Percentiles rank a stretch among this genome's conserved stretches.
Evolutionary conservation across 2,113 vertebrate genomes (phyloP).

Genomic region (Zosterops japonicus): DNA sequence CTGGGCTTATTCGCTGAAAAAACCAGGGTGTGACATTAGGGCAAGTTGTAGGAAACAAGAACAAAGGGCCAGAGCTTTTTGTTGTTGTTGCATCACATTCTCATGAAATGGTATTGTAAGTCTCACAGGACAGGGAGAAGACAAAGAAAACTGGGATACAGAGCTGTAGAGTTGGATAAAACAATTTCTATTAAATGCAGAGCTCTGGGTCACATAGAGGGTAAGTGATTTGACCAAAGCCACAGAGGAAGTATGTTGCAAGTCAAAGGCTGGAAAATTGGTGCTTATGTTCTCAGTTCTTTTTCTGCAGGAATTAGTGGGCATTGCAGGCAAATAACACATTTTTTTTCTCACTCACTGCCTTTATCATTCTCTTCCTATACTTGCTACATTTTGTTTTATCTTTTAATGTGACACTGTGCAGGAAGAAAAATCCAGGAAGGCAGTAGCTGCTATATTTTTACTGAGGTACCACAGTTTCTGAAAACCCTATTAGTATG

Average conservation of each 20-base stretch:
- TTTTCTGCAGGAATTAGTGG: neutral
- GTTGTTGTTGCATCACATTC: neutral
- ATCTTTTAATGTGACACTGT: neutral
- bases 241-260: neutral
- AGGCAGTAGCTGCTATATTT: neutral
- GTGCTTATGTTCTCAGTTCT: neutral
- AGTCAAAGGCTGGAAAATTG: neutral
- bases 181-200: neutral
- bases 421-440: neutral
- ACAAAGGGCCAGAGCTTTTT: neutral
- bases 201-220: neutral
- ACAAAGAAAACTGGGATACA: neutral
- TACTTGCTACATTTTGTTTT: neutral
- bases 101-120: neutral
- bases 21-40: neutral
- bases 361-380: neutral
- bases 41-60: neutral
- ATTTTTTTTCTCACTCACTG: neutral
- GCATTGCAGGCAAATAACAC: neutral
- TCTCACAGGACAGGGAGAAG: neutral
- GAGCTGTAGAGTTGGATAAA: neutral
- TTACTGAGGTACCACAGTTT: neutral
- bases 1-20: neutral
- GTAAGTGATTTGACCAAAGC: neutral
- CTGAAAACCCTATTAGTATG: neutral